Conservation (phyloP, 2,797 vertebrate species). For the Xenops minutus region DNA sequence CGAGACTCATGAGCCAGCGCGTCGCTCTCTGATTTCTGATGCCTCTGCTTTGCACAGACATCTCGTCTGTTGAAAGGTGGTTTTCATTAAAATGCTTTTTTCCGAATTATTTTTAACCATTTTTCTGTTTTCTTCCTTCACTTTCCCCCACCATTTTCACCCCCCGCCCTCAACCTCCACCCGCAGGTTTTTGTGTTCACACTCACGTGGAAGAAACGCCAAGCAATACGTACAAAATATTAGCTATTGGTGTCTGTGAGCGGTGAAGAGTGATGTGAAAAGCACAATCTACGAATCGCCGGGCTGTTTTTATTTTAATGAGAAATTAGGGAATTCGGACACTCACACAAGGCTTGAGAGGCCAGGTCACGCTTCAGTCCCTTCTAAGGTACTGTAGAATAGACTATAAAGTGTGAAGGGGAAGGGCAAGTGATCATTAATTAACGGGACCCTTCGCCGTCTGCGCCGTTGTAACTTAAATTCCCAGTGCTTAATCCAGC, state of each 20-base stretch:
- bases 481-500: background rate
- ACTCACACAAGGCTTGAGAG: background rate
- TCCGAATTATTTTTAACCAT: background rate
- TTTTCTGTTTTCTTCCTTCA: background rate
- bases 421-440: background rate
- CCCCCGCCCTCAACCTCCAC: background rate
- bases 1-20: background rate
- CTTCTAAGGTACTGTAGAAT: background rate
- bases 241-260: background rate
- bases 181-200: background rate
- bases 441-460: background rate
- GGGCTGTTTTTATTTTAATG: background rate
- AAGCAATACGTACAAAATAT: background rate
- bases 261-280: background rate
- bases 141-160: background rate
- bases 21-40: background rate
- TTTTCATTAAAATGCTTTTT: constrained; percentile 63
- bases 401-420: background rate
- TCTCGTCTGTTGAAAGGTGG: background rate
- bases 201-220: constrained; percentile 5
- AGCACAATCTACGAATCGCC: background rate
- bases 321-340: background rate
- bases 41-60: background rate
- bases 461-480: background rate
- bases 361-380: background rate